Conservation (phyloP, 2,113 vertebrate genomes). For the Setophaga kirtlandii region DNA sequence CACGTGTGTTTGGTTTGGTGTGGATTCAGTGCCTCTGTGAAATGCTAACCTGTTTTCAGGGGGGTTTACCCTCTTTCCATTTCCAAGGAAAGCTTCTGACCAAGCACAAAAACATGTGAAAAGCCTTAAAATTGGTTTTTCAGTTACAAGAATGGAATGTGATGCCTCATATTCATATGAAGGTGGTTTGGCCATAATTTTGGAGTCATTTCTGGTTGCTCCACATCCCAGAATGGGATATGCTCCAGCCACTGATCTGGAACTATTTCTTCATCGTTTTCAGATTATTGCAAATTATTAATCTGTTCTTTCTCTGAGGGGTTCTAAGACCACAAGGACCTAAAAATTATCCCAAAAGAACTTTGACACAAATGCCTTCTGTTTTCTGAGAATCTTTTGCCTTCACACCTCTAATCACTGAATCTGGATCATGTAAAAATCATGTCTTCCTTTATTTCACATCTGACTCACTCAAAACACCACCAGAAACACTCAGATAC, state of each 20-base stretch:
- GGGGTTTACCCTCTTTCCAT: background rate
- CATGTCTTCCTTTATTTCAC: background rate
- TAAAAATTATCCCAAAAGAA: background rate
- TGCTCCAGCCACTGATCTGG: background rate
- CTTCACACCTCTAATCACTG: background rate
- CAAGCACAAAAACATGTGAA: background rate
- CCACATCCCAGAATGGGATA: background rate
- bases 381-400: background rate
- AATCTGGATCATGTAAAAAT: background rate
- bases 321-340: background rate
- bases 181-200: background rate
- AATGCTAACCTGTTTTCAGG: background rate
- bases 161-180: background rate
- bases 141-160: background rate
- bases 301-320: background rate
- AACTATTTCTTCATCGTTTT: background rate
- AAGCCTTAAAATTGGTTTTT: background rate
- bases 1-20: background rate
- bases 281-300: background rate
- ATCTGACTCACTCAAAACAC: background rate
- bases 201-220: background rate
- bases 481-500: background rate
- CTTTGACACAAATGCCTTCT: background rate
- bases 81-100: background rate
- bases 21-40: background rate